Conservation (phyloP, 2,113 vertebrate genomes). For the Esox niger region DNA sequence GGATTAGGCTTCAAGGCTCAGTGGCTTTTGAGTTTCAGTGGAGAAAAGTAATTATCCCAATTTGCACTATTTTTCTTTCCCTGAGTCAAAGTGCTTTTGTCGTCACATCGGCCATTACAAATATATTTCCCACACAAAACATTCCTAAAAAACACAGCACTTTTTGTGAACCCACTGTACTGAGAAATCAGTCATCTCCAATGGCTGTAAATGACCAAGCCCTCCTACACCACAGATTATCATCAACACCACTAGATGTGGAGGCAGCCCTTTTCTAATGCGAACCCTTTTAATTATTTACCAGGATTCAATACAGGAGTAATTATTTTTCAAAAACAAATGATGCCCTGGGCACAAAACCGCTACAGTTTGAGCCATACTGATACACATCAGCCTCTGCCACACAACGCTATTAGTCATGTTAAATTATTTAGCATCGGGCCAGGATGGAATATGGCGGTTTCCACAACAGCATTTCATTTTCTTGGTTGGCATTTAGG, state of each 20-base stretch:
- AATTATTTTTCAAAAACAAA: slow-evolving; percentile 80
- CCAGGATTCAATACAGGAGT: slow-evolving; percentile 67
- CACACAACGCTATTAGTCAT: slow-evolving; percentile 71
- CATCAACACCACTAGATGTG: not conserved
- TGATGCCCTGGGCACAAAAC: slow-evolving; percentile 65
- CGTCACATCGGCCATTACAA: too few relatives aligned
- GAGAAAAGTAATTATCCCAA: slow-evolving; percentile 52
- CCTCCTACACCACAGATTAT: not conserved
- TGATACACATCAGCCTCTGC: slow-evolving; percentile 62
- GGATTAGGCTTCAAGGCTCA: slow-evolving; percentile 50
- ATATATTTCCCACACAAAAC: too few relatives aligned
- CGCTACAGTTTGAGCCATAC: slow-evolving; percentile 61
- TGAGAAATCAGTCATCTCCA: too few relatives aligned
- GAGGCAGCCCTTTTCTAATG: slow-evolving; percentile 52
- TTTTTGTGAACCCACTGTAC: too few relatives aligned
- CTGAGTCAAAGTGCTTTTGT: too few relatives aligned
- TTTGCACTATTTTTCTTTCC: too few relatives aligned
- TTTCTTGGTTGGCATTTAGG: slow-evolving; percentile 43
- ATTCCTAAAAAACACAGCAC: too few relatives aligned
- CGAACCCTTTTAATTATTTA: slow-evolving; percentile 74
- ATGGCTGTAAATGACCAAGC: too few relatives aligned
- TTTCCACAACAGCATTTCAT: slow-evolving; percentile 29
- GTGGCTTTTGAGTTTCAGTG: slow-evolving; percentile 17
- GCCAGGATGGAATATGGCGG: slow-evolving; percentile 56
- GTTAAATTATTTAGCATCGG: slow-evolving; percentile 74